Base-by-base conservation (phyloP, 2,888 invertebrate species). In the Bruchidius siliquastri region DNA sequence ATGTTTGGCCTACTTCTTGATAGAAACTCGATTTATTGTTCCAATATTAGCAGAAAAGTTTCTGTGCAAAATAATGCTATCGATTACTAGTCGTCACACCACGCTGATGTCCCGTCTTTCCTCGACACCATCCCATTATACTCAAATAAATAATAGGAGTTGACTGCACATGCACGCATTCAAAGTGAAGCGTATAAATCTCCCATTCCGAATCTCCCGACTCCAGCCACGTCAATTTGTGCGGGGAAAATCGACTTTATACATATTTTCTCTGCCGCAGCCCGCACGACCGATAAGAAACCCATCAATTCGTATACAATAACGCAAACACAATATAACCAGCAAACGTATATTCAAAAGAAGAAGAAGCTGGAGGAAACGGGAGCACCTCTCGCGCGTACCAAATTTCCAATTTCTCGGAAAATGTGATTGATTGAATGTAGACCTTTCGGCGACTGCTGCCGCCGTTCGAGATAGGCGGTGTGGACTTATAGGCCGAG, bases 341-440 rank as follows among this genome's bases (percentile, higher is more conserved):
- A 49, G 49, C 49, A 49, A 49, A 49, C 49, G 49, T 49, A 49
- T 49, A 49, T 49, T 49, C 49, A 49, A 49, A 49, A 49, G 49
- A 49, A 49, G 49, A 49, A 49, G 49, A 49, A 49, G 49, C 13
- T 13, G 49, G 49, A 49, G 49, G 49, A 49, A 49, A 49, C 49
- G 49, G 49, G 10, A 49, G 49, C 49, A 49, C 49, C 49, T 49
- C 49, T 4, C 49, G 49, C 49, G 49, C 81, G 83, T 83, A 82
- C 82, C 79, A 83, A 83, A 83, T 83, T 83, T 83, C 82, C 83
- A 83, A 83, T 83, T 83, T 83, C 81, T 81, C 80, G 80, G 79
- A 80, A 83, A 84, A 83, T 81, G 81, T 84, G 84, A 84, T 84
- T 84, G 84, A 84, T 84, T 80, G 84, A 82, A 77, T 78, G 76